Conservation (phyloP, 2,888 invertebrate species). For the Venusia cambrica region DNA sequence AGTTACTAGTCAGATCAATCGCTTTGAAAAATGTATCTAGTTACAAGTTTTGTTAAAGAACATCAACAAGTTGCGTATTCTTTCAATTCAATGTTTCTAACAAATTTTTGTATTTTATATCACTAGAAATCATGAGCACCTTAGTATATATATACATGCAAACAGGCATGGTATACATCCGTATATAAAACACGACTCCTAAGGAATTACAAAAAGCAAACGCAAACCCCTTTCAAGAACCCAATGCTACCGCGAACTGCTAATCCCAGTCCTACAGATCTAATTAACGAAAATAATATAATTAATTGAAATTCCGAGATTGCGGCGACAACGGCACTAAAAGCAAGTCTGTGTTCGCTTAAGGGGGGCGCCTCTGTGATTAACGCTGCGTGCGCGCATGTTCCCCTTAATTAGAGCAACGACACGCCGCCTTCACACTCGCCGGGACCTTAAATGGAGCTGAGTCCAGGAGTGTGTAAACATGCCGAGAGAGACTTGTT, state of each 20-base stretch:
- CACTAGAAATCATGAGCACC: no score
- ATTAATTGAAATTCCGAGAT: constrained; percentile 72
- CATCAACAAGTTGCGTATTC: no score
- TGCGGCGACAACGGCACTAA: constrained; percentile 68
- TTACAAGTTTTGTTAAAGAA: no score
- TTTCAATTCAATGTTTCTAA: no score
- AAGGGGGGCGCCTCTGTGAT: constrained; percentile 50
- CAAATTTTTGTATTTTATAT: no score
- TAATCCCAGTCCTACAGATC: constrained; percentile 34
- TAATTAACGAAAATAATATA: constrained; percentile 55
- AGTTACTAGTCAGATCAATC: no score
- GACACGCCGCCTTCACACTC: constrained; percentile 69
- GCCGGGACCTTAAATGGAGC: constrained; percentile 67
- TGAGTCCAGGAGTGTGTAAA: constrained; percentile 46
- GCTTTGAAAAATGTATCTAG: no score
- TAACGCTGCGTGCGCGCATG: constrained; percentile 70
- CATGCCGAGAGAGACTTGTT: constrained; percentile 28
- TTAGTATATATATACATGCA: no score
- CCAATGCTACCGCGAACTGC: constrained; percentile 22
- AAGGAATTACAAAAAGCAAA: constrained; percentile 10
- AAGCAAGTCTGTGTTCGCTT: constrained; percentile 67
- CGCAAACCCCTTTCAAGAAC: constrained; percentile 22
- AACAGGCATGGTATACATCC: no score
- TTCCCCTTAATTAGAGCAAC: constrained; percentile 70
- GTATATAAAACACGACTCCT: no score